Evolutionary conservation across 2,113 vertebrate species (phyloP).

Genomic region (Haplochromis vanheusdeni): DNA sequence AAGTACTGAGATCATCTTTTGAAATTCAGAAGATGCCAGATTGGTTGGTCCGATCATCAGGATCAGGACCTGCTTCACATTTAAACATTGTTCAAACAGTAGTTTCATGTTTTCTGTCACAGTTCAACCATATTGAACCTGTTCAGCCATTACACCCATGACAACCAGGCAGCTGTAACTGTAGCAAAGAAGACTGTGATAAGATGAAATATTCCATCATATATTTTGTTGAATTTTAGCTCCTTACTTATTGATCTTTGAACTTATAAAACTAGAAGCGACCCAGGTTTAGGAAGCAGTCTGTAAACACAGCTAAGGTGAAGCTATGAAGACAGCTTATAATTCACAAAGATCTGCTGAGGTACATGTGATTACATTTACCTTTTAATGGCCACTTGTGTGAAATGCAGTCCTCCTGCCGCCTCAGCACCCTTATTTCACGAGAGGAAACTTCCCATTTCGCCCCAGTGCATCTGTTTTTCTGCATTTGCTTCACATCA

Average conservation of each 20-base stretch:
- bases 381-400: neutral
- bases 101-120: neutral
- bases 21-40: neutral
- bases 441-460: neutral
- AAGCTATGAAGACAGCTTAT: neutral
- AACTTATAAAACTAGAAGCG: neutral
- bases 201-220: neutral
- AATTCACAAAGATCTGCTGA: neutral
- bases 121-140: neutral
- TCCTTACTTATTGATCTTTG: neutral
- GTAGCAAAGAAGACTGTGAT: neutral
- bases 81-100: neutral
- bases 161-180: neutral
- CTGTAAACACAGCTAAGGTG: neutral
- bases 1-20: neutral
- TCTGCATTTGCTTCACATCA: neutral
- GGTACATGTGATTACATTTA: neutral
- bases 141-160: fast-evolving
- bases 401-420: fast-evolving
- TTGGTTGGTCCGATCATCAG: neutral
- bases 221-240: neutral
- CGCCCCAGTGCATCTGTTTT: neutral
- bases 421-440: neutral
- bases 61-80: neutral
- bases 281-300: neutral